Conservation (phyloP, 37 sponge, comb jelly and placozoan species). For the Tethya wilhelma region DNA sequence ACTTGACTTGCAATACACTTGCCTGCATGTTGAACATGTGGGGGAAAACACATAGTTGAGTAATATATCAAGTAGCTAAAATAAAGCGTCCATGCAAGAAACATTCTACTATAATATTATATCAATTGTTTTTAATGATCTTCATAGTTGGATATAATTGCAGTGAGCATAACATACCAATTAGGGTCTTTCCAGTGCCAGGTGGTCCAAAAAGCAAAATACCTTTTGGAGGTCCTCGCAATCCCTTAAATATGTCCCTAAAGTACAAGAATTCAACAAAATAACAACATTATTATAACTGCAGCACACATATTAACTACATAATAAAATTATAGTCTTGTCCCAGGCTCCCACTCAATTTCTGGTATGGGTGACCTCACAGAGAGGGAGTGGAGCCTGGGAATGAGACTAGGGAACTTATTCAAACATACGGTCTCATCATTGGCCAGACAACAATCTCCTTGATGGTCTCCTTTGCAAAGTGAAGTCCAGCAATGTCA, state of each 20-base stretch:
- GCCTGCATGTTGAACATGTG: conserved; percentile 28
- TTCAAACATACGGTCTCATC: conserved; percentile 88
- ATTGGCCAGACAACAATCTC: conserved; percentile 99
- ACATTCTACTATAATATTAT: background rate
- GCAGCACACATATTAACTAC: background rate
- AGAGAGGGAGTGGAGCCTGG: background rate
- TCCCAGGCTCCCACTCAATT: background rate
- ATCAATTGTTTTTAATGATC: background rate
- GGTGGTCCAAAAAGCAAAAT: conserved; percentile 98
- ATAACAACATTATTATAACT: background rate
- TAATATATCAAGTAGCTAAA: background rate
- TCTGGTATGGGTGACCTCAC: background rate
- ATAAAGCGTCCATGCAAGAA: background rate
- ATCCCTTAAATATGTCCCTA: conserved; percentile 96
- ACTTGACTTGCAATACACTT: conserved; percentile 98
- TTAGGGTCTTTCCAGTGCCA: conserved; percentile 99
- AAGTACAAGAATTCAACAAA: background rate
- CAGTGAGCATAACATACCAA: conserved; percentile 48
- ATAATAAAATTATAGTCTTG: background rate
- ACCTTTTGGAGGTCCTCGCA: conserved; percentile 98
- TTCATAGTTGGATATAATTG: background rate
- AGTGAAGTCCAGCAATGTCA: conserved; percentile 97
- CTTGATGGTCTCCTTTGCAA: conserved; percentile 95
- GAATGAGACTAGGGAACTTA: background rate
- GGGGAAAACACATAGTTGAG: background rate